Percentiles rank a stretch among this genome's conserved stretches.
These are phyloP conservation scores for Notothenia rossii DNA, from an alignment of 2,113 vertebrate species.

Conservation along the genomic window DNA sequence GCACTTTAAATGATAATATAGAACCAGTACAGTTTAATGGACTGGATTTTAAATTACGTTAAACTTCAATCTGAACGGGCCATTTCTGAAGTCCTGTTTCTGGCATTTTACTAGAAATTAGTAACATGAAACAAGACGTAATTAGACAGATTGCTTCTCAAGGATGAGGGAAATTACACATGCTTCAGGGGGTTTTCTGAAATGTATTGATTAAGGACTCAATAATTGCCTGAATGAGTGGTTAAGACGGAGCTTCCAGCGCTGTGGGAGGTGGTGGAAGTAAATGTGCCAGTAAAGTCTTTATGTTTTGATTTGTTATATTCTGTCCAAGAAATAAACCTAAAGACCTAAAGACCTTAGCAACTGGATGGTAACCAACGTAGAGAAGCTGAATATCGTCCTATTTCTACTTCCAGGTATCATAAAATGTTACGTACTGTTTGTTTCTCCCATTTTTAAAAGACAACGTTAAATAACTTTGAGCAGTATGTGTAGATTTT, in stretches of 20 bases:
- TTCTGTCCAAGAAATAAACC: too few relatives aligned
- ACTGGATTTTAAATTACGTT: not conserved
- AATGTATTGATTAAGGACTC: slow-evolving; percentile 8
- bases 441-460: too few relatives aligned
- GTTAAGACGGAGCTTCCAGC: not conserved
- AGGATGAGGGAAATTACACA: not conserved
- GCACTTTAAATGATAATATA: slow-evolving; percentile 29
- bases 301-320: too few relatives aligned
- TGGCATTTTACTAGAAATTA: not conserved
- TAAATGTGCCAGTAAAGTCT: too few relatives aligned
- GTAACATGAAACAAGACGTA: not conserved
- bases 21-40: not conserved
- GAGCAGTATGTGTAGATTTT: too few relatives aligned
- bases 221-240: not conserved
- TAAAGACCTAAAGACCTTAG: not conserved
- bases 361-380: not conserved
- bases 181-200: not conserved
- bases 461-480: too few relatives aligned
- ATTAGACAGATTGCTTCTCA: not conserved
- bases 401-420: too few relatives aligned
- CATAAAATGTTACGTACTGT: too few relatives aligned
- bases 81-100: not conserved
- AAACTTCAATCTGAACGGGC: not conserved
- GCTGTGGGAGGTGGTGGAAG: not conserved
- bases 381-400: not conserved